A percentile compares a stretch with the other conserved stretches of the same genome.
Evolutionary conservation across 2,888 invertebrate genomes (phyloP).

Genomic region (Sphinx pinastri): DNA sequence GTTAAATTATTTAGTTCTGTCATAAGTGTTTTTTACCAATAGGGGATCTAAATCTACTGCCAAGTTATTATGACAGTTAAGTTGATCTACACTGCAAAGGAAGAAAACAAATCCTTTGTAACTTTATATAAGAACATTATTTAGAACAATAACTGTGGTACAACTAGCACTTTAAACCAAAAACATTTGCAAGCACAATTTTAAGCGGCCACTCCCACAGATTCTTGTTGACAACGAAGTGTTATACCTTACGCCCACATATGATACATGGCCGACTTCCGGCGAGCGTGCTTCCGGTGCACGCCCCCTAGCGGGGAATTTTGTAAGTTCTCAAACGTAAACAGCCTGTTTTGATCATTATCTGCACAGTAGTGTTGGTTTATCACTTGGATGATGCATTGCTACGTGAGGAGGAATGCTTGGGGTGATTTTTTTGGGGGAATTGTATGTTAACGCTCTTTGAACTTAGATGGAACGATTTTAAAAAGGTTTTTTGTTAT

Average conservation of each 20-base stretch:
- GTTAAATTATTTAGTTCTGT: too few relatives aligned
- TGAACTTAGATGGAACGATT: neutral
- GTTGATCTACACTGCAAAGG: too few relatives aligned
- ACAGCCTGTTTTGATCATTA: slow-evolving; percentile 46
- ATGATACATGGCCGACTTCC: slow-evolving; percentile 64
- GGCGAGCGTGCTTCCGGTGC: slow-evolving; percentile 55
- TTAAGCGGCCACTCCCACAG: slow-evolving; percentile 27
- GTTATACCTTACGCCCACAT: slow-evolving; percentile 57
- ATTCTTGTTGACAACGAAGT: slow-evolving; percentile 33
- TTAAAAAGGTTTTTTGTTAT: neutral
- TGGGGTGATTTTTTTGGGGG: slow-evolving; percentile 10
- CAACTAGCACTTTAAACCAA: neutral
- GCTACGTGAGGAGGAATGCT: slow-evolving; percentile 4
- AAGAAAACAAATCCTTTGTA: too few relatives aligned
- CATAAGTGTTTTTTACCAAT: too few relatives aligned
- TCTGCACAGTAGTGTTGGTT: slow-evolving; percentile 24
- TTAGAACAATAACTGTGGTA: too few relatives aligned
- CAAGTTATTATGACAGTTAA: too few relatives aligned
- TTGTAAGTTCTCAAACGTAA: slow-evolving; percentile 51
- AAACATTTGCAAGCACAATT: slow-evolving; percentile 15
- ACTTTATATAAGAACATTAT: too few relatives aligned
- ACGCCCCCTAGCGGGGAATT: slow-evolving; percentile 52
- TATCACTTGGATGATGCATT: slow-evolving; percentile 24
- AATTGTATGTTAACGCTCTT: neutral
- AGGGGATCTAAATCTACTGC: too few relatives aligned